Percentiles rank a stretch among this genome's conserved stretches.
These are phyloP conservation scores for Chaenogobius annularis DNA, from an alignment of 2,113 vertebrate genomes.

Conservation along the genomic window DNA sequence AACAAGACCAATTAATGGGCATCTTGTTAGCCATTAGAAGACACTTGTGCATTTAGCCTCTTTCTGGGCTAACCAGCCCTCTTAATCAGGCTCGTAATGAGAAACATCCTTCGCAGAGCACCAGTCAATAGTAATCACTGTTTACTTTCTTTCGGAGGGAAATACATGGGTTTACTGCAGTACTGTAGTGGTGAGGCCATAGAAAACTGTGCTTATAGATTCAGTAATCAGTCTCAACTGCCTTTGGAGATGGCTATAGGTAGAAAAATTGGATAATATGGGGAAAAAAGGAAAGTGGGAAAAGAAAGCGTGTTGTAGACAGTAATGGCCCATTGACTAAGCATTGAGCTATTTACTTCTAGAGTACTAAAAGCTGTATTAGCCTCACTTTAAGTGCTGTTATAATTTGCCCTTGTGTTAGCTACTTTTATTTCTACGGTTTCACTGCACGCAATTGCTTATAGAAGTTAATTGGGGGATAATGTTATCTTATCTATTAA, in stretches of 20 bases:
- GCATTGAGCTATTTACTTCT: not conserved
- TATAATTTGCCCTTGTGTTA: conserved; percentile 22
- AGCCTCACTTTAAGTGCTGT: conserved; percentile 11
- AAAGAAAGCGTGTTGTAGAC: not conserved
- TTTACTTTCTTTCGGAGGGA: conserved; percentile 98
- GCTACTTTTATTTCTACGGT: not conserved
- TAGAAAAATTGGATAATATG: conserved; percentile 12
- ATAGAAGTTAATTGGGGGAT: not conserved
- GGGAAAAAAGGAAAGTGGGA: not conserved
- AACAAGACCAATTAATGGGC: conserved; percentile 67
- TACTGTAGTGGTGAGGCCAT: conserved; percentile 49
- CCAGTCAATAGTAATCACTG: conserved; percentile 99
- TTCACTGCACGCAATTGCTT: not conserved
- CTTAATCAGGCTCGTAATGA: conserved; percentile 98
- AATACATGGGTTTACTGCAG: conserved; percentile 85
- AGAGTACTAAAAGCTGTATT: conserved; percentile 13
- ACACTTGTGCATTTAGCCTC: conserved; percentile 65
- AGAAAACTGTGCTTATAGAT: conserved; percentile 3
- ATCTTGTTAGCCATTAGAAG: conserved; percentile 71
- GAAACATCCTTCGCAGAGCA: conserved; percentile 94
- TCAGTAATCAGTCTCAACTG: conserved; percentile 12
- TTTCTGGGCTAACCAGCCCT: conserved; percentile 75
- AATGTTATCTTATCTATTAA: not conserved
- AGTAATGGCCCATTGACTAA: not conserved
- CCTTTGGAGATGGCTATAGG: conserved; percentile 22